Percentiles rank a stretch among this genome's conserved stretches.
These are phyloP conservation scores for Oscheius sp. DNA, from an alignment of 2,888 invertebrate genomes.

Conservation along the genomic window DNA sequence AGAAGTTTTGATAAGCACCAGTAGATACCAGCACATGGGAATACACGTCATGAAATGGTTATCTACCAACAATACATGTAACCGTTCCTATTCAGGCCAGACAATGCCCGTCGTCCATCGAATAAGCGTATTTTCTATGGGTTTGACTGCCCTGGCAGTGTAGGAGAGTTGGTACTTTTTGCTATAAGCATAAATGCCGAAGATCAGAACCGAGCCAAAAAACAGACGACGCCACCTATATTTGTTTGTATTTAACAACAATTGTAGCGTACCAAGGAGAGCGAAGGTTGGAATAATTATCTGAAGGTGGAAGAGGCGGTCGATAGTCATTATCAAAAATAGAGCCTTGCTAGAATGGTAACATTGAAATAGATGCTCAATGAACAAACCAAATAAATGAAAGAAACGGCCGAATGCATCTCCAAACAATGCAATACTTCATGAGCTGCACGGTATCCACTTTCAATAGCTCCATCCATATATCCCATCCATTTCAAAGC, in stretches of 20 bases:
- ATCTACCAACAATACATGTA: too few relatives aligned
- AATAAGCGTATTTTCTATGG: conserved; percentile 34
- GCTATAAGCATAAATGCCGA: conserved; percentile 45
- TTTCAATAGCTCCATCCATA: conserved; percentile 71
- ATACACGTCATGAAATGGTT: too few relatives aligned
- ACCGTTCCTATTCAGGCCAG: conserved; percentile 24
- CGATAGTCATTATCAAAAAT: conserved; percentile 24
- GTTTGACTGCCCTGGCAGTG: conserved; percentile 38
- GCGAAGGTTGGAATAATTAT: background rate
- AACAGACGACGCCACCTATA: conserved; percentile 41
- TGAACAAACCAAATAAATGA: conserved; percentile 32
- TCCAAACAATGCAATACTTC: conserved; percentile 42
- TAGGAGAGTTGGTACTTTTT: conserved; percentile 43
- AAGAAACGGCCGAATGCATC: conserved; percentile 31
- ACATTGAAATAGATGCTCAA: background rate
- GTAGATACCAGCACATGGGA: too few relatives aligned
- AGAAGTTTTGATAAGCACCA: too few relatives aligned
- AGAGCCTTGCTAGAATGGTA: conserved; percentile 14
- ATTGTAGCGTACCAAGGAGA: conserved; percentile 1
- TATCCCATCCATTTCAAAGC: conserved; percentile 71
- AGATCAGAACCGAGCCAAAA: conserved; percentile 33
- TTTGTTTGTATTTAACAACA: background rate
- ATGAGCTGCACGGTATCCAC: conserved; percentile 39
- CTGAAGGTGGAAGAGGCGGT: conserved; percentile 13
- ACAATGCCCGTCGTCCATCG: conserved; percentile 26